These are phyloP conservation scores for Mionectes olivaceus DNA, from an alignment of 2,797 vertebrate genomes.

Conservation along the genomic window DNA sequence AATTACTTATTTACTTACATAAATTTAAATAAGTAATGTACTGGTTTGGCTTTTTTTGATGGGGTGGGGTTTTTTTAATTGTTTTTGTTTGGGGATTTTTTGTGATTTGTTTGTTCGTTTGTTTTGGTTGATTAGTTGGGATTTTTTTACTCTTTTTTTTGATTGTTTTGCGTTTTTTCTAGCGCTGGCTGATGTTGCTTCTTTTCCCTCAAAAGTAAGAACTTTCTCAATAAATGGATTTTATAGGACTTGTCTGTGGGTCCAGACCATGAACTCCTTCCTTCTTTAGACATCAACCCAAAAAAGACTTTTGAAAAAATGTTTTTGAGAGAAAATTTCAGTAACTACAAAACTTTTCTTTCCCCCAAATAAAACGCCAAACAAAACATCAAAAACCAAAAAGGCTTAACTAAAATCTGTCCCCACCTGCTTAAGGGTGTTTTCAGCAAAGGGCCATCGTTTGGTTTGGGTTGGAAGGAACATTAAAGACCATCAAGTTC, in stretches of 20 bases:
- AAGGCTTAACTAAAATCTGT: not conserved
- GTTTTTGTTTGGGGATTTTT: too few species aligned
- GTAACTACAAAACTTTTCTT: not conserved
- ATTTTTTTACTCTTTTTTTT: not conserved
- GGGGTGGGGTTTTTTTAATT: too few species aligned
- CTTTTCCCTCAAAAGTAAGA: not conserved
- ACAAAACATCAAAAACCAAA: not conserved
- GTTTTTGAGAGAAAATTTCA: not conserved
- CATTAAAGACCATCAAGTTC: not conserved
- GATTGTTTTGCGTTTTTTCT: not conserved
- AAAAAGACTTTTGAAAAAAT: not conserved
- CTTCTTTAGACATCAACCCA: not conserved
- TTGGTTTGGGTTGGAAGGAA: not conserved
- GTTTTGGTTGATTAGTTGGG: not conserved
- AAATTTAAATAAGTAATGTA: too few species aligned
- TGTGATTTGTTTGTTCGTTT: too few species aligned
- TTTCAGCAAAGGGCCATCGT: not conserved
- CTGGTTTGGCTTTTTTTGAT: too few species aligned
- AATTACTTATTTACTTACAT: too few species aligned
- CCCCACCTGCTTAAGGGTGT: not conserved
- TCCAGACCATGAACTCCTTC: not conserved
- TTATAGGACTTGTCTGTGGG: not conserved
- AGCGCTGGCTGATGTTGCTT: fast-evolving
- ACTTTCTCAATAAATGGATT: not conserved
- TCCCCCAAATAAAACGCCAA: fast-evolving